Base-by-base conservation (phyloP, 2,888 invertebrate genomes). In the Lordiphosa fenestrarum region DNA sequence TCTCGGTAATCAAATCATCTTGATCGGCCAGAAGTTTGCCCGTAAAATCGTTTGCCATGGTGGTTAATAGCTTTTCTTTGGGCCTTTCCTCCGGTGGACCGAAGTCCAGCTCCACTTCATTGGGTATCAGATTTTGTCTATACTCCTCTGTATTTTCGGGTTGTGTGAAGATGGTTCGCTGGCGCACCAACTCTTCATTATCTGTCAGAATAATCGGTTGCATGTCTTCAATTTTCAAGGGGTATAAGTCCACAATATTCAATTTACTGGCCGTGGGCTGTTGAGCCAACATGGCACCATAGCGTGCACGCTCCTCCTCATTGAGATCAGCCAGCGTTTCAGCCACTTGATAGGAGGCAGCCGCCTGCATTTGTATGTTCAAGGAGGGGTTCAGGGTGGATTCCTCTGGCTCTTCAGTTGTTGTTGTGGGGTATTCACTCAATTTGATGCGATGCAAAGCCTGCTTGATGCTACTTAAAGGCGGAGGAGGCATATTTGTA, bases 1-100 rank as follows among this genome's bases (percentile, higher is more conserved):
- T 89, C 80, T 89, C 89, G 6, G 89, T 89, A 59, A 90, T 89
- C 49, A 89, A 72, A 51, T 87, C 89, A 70, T 89, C 90, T 58
- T 88, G 86, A 51, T 89, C 88, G 41, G 88, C 89, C 30, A 88
- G 55, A 25, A 89, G 62, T 71, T 89, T 87, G 4, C 87, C 88
- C 2, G 88, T 89, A 40, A 88, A 88, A 53, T 88, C 88, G 10
- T 60, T 58, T 38, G 66, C 56, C 52, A 51, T 25, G 4, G 55
- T 51, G n/a, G 50, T 49, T 36, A 40, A 9, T 15, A 30, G 7
- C 30, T 30, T 30, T 9, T 30, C 9, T 9, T 3, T 30, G 30
- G 33, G 30, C 6, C 33, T 44, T 15, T 33, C 30, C 2, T 9
- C 44, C 9, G 7, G 10, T 33, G 23, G 19, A 3, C 15, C 15